phyloP scores from a whole-genome alignment of 2,888 invertebrate genomes.

The Torymus auratus region DNA sequence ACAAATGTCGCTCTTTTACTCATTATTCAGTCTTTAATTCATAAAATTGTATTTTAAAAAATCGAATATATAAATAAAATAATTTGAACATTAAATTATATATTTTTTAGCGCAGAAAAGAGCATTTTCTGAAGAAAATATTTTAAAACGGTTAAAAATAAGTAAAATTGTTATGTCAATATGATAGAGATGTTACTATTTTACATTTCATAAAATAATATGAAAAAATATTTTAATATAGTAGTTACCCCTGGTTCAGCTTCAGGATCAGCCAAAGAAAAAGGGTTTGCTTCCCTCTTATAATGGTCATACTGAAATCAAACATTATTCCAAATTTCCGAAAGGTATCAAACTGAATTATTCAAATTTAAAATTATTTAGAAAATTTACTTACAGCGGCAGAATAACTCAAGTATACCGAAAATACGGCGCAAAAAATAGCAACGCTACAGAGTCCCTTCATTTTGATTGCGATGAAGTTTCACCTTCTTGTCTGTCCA shows the following conservation, averaged over 20 bases:
- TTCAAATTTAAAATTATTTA: neutral
- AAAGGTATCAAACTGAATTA: neutral
- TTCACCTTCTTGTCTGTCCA: no score
- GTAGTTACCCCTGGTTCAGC: neutral
- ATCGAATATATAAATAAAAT: neutral
- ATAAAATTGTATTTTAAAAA: neutral
- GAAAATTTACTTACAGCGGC: neutral
- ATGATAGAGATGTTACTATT: no score
- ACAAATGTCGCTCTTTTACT: no score
- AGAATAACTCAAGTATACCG: neutral
- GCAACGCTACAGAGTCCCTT: neutral
- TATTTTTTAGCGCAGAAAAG: no score
- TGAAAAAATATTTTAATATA: no score
- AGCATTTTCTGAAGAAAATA: neutral
- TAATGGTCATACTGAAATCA: conserved; percentile 1
- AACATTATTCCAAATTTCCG: neutral
- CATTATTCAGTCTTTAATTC: no score
- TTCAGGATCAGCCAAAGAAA: neutral
- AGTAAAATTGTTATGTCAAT: no score
- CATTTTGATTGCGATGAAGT: neutral
- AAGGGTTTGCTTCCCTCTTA: neutral
- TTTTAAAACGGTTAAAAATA: no score
- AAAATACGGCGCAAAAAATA: neutral
- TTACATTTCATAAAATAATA: no score
- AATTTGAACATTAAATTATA: neutral